Evolutionary conservation across 1,140 invertebrate genomes (phyloP).

Genomic region (Penaeus japonicus): DNA sequence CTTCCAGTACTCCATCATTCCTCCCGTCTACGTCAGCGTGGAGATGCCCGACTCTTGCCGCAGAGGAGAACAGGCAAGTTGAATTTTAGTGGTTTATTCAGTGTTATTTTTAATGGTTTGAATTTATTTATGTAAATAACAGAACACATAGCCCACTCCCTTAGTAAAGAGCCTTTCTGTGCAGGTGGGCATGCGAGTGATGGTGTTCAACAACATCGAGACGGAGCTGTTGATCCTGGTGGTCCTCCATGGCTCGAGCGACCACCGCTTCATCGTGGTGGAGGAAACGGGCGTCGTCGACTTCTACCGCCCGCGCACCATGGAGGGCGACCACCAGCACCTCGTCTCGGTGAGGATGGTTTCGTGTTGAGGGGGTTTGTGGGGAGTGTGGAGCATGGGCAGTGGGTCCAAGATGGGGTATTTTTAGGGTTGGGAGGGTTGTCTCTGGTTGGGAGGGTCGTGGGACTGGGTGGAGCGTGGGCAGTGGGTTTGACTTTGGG

Average conservation of each 20-base stretch:
- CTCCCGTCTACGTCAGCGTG: constrained; percentile 58
- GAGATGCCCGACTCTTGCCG: constrained; percentile 60
- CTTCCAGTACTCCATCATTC: constrained; percentile 55
- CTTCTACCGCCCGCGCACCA: constrained; percentile 66
- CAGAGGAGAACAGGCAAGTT: constrained; percentile 58
- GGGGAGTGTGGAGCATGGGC: too few relatives aligned
- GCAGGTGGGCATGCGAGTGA: constrained; percentile 59
- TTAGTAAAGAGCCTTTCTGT: background rate
- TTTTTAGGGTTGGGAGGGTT: too few relatives aligned
- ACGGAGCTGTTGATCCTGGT: constrained; percentile 62
- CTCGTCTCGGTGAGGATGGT: constrained; percentile 66
- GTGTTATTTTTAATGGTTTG: background rate
- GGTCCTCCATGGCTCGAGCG: constrained; percentile 65
- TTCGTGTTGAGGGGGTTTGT: background rate
- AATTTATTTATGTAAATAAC: background rate
- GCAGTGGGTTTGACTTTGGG: too few relatives aligned
- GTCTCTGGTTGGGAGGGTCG: background rate
- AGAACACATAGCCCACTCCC: background rate
- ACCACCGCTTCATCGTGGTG: constrained; percentile 70
- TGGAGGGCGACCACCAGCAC: constrained; percentile 66
- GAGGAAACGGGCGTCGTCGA: constrained; percentile 68
- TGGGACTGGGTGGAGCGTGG: too few relatives aligned
- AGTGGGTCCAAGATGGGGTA: too few relatives aligned
- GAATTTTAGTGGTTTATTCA: background rate
- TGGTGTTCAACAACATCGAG: constrained; percentile 59